These are phyloP conservation scores for Australoheros facetus DNA, from an alignment of 2,797 vertebrate genomes.

Conservation along the genomic window DNA sequence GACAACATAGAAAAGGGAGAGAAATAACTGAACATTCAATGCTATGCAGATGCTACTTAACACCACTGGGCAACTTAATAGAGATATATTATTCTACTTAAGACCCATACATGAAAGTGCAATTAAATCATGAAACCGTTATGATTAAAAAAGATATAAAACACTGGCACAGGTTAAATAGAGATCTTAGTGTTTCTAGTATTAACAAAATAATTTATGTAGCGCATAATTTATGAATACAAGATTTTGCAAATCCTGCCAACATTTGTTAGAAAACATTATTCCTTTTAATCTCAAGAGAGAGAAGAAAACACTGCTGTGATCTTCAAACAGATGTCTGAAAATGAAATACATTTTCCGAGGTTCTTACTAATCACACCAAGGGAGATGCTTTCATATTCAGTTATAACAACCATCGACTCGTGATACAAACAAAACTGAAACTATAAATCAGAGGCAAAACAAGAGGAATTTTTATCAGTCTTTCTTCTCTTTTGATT, in stretches of 20 bases:
- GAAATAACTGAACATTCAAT: slow-evolving; percentile 42
- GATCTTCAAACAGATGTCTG: slow-evolving; percentile 69
- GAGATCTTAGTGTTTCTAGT: slow-evolving; percentile 52
- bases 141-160: slow-evolving; percentile 45
- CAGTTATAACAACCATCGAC: slow-evolving; percentile 53
- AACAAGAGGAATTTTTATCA: slow-evolving; percentile 63
- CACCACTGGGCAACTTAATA: slow-evolving; percentile 35
- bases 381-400: slow-evolving; percentile 72
- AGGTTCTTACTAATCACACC: slow-evolving; percentile 72
- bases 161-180: slow-evolving; percentile 60
- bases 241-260: slow-evolving; percentile 48
- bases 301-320: slow-evolving; percentile 55
- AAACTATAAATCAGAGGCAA: slow-evolving; percentile 47
- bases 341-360: slow-evolving; percentile 68
- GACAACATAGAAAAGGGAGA: slow-evolving; percentile 43
- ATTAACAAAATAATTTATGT: slow-evolving; percentile 55
- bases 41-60: slow-evolving; percentile 25
- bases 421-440: slow-evolving; percentile 52
- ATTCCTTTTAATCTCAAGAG: slow-evolving; percentile 64
- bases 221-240: slow-evolving; percentile 61
- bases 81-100: slow-evolving; percentile 57
- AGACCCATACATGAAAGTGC: slow-evolving; percentile 40
- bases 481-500: slow-evolving; percentile 53
- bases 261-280: slow-evolving; percentile 64
- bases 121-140: slow-evolving; percentile 55